Evolutionary conservation across 2,113 vertebrate species (phyloP).

Genomic region (Ramphastos sulfuratus): DNA sequence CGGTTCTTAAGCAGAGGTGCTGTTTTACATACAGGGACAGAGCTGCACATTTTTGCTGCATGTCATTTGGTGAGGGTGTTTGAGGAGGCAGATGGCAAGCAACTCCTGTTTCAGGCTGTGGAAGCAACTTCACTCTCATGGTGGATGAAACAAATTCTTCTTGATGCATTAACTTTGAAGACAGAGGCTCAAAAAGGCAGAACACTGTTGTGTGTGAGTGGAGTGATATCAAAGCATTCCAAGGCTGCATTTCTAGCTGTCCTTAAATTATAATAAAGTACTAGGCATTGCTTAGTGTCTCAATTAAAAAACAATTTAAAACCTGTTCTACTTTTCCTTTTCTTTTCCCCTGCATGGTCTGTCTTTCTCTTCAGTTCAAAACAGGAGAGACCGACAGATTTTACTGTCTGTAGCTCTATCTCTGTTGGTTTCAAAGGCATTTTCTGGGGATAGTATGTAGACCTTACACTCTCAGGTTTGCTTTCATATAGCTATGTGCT

Average conservation of each 20-base stretch:
- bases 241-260: not conserved
- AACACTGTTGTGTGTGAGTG: not conserved
- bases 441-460: not conserved
- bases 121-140: not conserved
- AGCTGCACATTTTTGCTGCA: not conserved
- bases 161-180: not conserved
- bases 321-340: not conserved
- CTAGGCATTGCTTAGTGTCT: not conserved
- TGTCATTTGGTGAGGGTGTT: not conserved
- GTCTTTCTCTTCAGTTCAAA: not conserved
- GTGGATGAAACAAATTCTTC: not conserved
- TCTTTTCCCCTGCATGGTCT: not conserved
- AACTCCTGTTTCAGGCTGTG: not conserved
- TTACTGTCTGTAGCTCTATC: not conserved
- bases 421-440: not conserved
- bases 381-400: not conserved
- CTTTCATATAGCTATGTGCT: not conserved
- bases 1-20: conserved; percentile 1
- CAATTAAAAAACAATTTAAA: not conserved
- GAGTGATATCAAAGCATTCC: not conserved
- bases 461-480: not conserved
- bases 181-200: not conserved
- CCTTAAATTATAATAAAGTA: not conserved
- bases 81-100: not conserved
- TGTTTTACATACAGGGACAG: not conserved